Base-by-base conservation (phyloP, 2,888 invertebrate species). In the Scrobipalpa atriplicella region DNA sequence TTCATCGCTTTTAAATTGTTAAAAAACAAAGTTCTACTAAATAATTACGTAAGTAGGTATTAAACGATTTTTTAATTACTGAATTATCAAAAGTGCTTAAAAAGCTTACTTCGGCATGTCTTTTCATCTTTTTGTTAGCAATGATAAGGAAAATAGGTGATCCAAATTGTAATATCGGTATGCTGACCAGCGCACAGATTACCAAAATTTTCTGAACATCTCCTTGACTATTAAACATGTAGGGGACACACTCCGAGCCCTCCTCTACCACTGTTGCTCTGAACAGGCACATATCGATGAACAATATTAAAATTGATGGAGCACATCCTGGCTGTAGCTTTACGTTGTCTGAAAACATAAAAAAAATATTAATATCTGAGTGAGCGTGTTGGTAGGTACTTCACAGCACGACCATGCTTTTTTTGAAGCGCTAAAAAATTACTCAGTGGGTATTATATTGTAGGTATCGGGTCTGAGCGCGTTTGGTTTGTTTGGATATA, bases 251-350 rank as follows among this genome's bases (percentile, higher is more conserved):
- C 0, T 80, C 79, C 0, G 81, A 76, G 0, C 74, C 76, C 0
- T 78, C 72, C 0, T 78, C 72, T 0, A 84, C 76, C 16, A 80
- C 72, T 0, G 85, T 75, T 2, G 76, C 72, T 13, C 92, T 90
- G 70, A 94, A 78, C 68, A 96, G 85, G 54, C 94, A 93, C 97
- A 97, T 97, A 78, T 96, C 96, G 78, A 97, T 97, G 71, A 97
- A 95, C 16, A 95, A 93, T 66, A 97, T 95, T 0, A 97, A 92
- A 9, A 97, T 94, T 58, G 95, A 95, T 0, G 97, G 97, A 0
- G 97, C 96, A 76, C 95, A 95, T 0, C 85, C 83, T 0, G 94
- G 78, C 0, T 75, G 69, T 16, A 64, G 67, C n/a, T 79, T 77
- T 11, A 73, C 21, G 21, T 80, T 69, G 13, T 18, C 87, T 89